A percentile compares a stretch with the other conserved stretches of the same genome.
Evolutionary conservation across 2,113 vertebrate genomes (phyloP).

Genomic region (Lagenorhynchus albirostris): DNA sequence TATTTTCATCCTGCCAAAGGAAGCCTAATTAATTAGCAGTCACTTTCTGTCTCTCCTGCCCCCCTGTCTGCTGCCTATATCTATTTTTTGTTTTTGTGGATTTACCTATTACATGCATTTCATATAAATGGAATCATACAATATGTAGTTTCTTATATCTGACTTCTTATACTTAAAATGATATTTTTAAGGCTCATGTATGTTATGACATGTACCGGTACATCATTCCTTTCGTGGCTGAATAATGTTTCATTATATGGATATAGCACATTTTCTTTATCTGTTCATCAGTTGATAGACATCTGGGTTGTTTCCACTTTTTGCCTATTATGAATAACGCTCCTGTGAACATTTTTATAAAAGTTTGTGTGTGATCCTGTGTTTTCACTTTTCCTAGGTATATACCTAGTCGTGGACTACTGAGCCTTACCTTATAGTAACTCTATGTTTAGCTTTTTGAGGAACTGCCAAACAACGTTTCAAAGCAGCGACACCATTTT

Average conservation of each 20-base stretch:
- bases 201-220: background rate
- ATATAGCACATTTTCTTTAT: background rate
- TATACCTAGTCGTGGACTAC: too few relatives aligned
- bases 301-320: background rate
- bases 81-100: background rate
- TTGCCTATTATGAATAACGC: background rate
- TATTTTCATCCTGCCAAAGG: background rate
- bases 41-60: background rate
- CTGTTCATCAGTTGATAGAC: background rate
- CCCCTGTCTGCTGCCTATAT: accelerated
- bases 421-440: background rate
- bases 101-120: background rate
- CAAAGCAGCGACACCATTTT: background rate
- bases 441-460: background rate
- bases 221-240: background rate
- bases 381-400: background rate
- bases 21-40: background rate
- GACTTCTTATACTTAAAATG: background rate
- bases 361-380: background rate
- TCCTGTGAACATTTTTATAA: background rate
- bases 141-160: background rate
- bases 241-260: background rate
- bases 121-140: background rate
- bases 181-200: background rate
- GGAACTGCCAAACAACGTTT: background rate